phyloP scores from a whole-genome alignment of 2,888 invertebrate genomes.

The Drosophila longiperda region DNA sequence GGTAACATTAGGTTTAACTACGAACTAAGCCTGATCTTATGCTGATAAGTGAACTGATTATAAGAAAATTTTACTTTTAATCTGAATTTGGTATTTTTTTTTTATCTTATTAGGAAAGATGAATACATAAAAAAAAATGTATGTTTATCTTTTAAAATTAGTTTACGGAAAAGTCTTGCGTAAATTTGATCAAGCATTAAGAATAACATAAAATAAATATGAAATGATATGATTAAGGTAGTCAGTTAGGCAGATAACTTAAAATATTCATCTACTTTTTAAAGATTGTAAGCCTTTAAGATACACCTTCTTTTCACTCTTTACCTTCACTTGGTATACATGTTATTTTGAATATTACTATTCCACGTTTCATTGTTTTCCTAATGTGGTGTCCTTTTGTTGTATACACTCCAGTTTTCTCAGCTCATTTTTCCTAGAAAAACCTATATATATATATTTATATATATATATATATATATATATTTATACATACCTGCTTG shows the following conservation, averaged over 20 bases:
- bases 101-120: neutral
- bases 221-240: neutral
- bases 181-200: neutral
- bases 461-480: neutral
- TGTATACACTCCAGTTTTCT: neutral
- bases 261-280: neutral
- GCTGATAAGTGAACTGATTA: neutral
- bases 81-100: neutral
- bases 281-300: neutral
- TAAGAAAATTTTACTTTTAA: neutral
- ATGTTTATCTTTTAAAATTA: neutral
- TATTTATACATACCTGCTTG: neutral
- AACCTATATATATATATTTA: neutral
- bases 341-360: slow-evolving; percentile 36
- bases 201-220: neutral
- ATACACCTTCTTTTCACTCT: slow-evolving; percentile 21
- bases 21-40: slow-evolving; percentile 25
- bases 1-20: slow-evolving; percentile 38
- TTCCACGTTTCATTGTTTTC: slow-evolving; percentile 64
- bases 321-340: neutral
- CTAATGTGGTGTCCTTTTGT: slow-evolving; percentile 66
- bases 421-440: neutral
- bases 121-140: neutral
- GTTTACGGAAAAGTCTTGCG: neutral
- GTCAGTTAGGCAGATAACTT: too few species aligned